A percentile compares a stretch with the other conserved stretches of the same genome.
Evolutionary conservation across 2,888 invertebrate species (phyloP).

Genomic region (Odontocolon sp.): DNA sequence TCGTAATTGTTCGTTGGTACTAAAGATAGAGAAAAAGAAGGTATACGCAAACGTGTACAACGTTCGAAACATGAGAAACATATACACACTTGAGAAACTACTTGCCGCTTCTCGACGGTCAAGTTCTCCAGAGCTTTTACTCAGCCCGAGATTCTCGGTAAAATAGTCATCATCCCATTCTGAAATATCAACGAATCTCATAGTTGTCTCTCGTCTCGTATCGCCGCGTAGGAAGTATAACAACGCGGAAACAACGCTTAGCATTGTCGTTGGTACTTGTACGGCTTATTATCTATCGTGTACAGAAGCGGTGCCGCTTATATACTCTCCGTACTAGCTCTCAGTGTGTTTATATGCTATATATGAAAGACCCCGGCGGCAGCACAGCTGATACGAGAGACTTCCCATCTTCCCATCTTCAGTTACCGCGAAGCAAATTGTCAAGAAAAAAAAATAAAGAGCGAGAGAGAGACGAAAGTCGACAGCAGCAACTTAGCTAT

Average conservation of each 20-base stretch:
- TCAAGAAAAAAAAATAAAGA: constrained; percentile 30
- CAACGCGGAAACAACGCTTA: constrained; percentile 75
- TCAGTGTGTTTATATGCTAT: constrained; percentile 38
- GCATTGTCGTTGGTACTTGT: constrained; percentile 69
- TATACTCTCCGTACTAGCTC: constrained; percentile 20
- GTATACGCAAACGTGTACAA: background rate
- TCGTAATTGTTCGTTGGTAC: constrained; percentile 25
- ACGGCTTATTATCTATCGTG: constrained; percentile 54
- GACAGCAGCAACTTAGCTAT: no score
- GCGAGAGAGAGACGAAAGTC: constrained; percentile 23
- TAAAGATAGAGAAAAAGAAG: background rate
- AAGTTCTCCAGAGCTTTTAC: constrained; percentile 40
- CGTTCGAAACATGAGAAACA: constrained; percentile 53
- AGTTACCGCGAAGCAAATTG: constrained; percentile 47
- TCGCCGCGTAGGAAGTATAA: constrained; percentile 53
- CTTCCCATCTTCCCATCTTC: constrained; percentile 11
- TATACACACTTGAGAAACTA: constrained; percentile 29
- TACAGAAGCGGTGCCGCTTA: constrained; percentile 44
- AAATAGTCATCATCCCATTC: background rate
- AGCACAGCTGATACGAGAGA: constrained; percentile 28
- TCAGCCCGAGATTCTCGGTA: constrained; percentile 34
- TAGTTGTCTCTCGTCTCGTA: constrained; percentile 15
- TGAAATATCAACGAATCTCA: background rate
- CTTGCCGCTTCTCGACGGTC: constrained; percentile 20
- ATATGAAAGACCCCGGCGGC: background rate